A percentile compares a stretch with the other conserved stretches of the same genome.
Evolutionary conservation across 1,140 invertebrate genomes (phyloP).

Genomic region (Calliphora vicina): DNA sequence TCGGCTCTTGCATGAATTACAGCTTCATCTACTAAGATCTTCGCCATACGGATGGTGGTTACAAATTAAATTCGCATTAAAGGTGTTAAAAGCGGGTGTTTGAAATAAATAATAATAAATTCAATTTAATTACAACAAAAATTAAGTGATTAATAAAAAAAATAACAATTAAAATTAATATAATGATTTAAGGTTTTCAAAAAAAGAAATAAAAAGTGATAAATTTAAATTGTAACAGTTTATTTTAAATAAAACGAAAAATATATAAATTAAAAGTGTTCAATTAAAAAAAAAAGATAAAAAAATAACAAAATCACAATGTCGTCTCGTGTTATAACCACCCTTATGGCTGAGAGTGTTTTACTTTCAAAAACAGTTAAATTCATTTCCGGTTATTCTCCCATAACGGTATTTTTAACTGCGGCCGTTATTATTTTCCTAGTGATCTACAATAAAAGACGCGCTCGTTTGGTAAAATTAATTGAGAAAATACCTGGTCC

Average conservation of each 20-base stretch:
- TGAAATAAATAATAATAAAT: slow-evolving; percentile 2
- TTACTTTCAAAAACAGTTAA: slow-evolving; percentile 52
- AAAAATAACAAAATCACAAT: no score
- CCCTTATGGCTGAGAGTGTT: slow-evolving; percentile 57
- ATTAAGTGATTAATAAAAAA: neutral
- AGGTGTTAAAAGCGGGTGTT: neutral
- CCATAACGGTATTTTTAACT: slow-evolving; percentile 52
- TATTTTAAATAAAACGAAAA: slow-evolving; percentile 24
- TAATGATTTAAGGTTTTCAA: neutral
- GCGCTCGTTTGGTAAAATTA: slow-evolving; percentile 61
- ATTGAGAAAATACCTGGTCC: slow-evolving; percentile 69
- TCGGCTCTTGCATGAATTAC: neutral
- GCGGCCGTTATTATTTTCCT: slow-evolving; percentile 50
- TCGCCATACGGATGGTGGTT: neutral
- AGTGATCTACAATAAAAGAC: slow-evolving; percentile 62
- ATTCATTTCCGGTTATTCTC: slow-evolving; percentile 56
- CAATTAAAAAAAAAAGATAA: slow-evolving; percentile 32
- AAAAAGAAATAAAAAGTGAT: neutral
- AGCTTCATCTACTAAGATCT: neutral
- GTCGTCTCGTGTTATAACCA: slow-evolving; percentile 56
- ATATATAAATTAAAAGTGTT: slow-evolving; percentile 13
- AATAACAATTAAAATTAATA: neutral
- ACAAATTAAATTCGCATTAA: neutral
- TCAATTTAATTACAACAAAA: neutral
- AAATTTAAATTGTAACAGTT: slow-evolving; percentile 17